Evolutionary conservation across 2,888 invertebrate genomes (phyloP).

Genomic region (Paralinhomoeus sp.): DNA sequence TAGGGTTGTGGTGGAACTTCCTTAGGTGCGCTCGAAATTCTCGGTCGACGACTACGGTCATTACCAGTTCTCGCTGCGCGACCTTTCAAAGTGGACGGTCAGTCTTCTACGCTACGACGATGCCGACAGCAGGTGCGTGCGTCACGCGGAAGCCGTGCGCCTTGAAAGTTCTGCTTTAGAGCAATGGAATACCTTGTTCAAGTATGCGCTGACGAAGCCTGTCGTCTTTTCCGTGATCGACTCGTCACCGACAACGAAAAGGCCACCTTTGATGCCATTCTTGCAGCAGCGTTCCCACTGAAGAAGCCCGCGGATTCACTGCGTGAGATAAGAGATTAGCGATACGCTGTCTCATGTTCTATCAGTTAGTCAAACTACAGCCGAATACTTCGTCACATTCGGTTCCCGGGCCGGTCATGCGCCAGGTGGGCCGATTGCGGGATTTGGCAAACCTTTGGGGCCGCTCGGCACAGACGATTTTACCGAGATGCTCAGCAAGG

Average conservation of each 20-base stretch:
- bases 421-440: conserved; percentile 28
- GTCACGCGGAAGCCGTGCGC: background rate
- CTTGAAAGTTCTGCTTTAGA: background rate
- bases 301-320: background rate
- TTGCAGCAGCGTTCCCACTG: conserved; percentile 30
- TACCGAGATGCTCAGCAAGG: conserved; percentile 27
- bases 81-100: conserved; percentile 47
- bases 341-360: no score
- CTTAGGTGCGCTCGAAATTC: conserved; percentile 33
- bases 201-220: conserved; percentile 50
- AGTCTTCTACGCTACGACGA: conserved; percentile 39
- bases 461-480: conserved; percentile 11
- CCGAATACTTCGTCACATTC: conserved; percentile 28
- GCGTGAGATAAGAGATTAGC: no score
- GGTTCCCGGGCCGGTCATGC: conserved; percentile 22
- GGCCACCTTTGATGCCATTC: conserved; percentile 40
- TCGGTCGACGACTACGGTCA: conserved; percentile 38
- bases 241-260: conserved; percentile 43
- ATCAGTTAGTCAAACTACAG: no score
- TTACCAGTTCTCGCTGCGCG: conserved; percentile 50
- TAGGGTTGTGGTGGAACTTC: background rate
- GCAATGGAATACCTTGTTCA: conserved; percentile 29
- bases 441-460: conserved; percentile 24
- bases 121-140: background rate
- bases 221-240: conserved; percentile 49